Evolutionary conservation across 2,113 vertebrate genomes (phyloP), one percentile per base, ranked within the genome.

Genomic region (Atrichornis clamosus): DNA sequence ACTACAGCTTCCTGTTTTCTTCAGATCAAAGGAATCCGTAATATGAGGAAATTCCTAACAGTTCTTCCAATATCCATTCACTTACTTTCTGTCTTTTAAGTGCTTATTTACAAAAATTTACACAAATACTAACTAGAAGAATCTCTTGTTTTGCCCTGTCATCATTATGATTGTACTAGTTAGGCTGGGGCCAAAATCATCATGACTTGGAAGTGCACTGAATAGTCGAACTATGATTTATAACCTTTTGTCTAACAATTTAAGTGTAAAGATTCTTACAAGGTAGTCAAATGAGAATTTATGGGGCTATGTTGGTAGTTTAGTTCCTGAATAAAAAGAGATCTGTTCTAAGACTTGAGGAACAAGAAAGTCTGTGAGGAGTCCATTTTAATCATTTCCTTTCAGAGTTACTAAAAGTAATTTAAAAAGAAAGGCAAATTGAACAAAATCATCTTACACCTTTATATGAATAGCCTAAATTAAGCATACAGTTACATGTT

Each of bases 1-100:
- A 90, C 95, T 95, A 86, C 68, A 92, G 74, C 52, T 89, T 96
- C 90, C 85, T 86, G 83, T 93, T 86, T 95, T 88, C 52, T 83
- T 88, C 44, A 78, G 60, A 90, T 93, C 68, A 93, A 95, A 96
- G 85, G 26, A 63, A 37, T 60, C 35, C 52, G 37, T 53, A 87
- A 84, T n/a, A 62, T 13, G 33, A 92, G 79, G 68, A 88, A 90
- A 72, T 50, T 91, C 60, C 56, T 63, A 23, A 11, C 52, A 41
- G 60, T 74, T 70, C 47, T 67, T 74, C 30, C 50, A 72, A 37
- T 76, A 64, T 65, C 70, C 53, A 87, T 91, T 89, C 52, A 39
- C 33, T 47, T 75, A 0, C 76, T 20, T 80, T 79, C 44, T 55
- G 44, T 56, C 47, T 59, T 69, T 33, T 23, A 42, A 60, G 67